Percentiles rank a stretch among this genome's conserved stretches.
Conservation (phyloP, 2,797 vertebrate species). For the Craterocephalus amniculus region DNA sequence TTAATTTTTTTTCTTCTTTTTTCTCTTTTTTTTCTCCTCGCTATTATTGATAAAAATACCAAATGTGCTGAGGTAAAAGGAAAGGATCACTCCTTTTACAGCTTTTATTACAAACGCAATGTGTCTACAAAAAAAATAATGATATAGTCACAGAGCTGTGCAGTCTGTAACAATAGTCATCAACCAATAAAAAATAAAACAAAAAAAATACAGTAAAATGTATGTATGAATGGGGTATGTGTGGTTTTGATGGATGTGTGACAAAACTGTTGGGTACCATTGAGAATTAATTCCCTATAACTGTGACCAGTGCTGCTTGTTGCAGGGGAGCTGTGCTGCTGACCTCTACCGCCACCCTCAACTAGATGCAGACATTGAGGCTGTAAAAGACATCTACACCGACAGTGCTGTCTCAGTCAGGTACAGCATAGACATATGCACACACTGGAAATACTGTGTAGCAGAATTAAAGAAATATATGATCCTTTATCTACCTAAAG, state of each 20-base stretch:
- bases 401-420: constrained; percentile 95
- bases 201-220: too few species aligned
- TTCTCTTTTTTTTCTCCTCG: too few species aligned
- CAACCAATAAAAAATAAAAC: too few species aligned
- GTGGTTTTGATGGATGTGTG: constrained; percentile 15
- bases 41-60: constrained; percentile 5
- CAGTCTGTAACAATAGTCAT: neutral
- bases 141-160: neutral
- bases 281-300: constrained; percentile 47
- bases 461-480: neutral
- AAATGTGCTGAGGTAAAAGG: neutral
- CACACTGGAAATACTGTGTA: neutral
- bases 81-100: neutral
- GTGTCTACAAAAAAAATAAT: neutral
- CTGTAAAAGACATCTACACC: constrained; percentile 98
- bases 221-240: neutral
- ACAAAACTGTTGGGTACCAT: constrained; percentile 6
- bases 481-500: constrained; percentile 7
- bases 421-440: constrained; percentile 69
- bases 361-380: constrained; percentile 97
- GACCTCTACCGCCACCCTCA: constrained; percentile 98
- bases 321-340: constrained; percentile 93
- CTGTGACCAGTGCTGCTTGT: constrained; percentile 58
- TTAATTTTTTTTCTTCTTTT: too few species aligned
- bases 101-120: neutral